Percentiles rank a stretch among this genome's conserved stretches.
phyloP scores from a whole-genome alignment of 2,888 invertebrate species.

The Oligia latruncula region DNA sequence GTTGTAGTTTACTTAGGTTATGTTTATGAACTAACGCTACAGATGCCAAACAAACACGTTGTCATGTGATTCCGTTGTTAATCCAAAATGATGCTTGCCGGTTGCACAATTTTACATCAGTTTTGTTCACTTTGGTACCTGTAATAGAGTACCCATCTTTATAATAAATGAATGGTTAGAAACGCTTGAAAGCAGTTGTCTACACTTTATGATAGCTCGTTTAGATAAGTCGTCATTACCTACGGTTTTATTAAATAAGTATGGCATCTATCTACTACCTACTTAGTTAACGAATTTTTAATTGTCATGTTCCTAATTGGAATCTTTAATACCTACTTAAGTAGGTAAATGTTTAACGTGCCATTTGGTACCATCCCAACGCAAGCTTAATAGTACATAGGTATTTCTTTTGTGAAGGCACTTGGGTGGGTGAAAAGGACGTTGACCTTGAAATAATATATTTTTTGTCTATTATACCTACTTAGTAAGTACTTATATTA shows the following conservation, averaged over 20 bases:
- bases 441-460: slow-evolving; percentile 38
- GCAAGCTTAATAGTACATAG: not conserved
- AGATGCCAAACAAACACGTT: slow-evolving; percentile 50
- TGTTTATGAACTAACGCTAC: slow-evolving; percentile 42
- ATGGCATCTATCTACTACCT: not conserved
- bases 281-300: slow-evolving; percentile 38
- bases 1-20: slow-evolving; percentile 26
- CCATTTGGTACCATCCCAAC: not conserved
- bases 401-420: not conserved
- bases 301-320: slow-evolving; percentile 19
- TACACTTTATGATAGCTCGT: not conserved
- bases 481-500: not conserved
- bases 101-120: slow-evolving; percentile 37
- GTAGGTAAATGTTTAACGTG: not conserved
- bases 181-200: not conserved
- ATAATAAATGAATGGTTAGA: not conserved
- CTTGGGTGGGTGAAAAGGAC: slow-evolving; percentile 14
- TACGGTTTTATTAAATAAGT: slow-evolving; percentile 9
- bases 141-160: not conserved
- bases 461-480: not conserved
- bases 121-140: not conserved
- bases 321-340: not conserved
- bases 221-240: not conserved
- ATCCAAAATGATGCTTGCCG: slow-evolving; percentile 27
- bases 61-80: slow-evolving; percentile 44